Evolutionary conservation across 2,888 invertebrate genomes (phyloP).

Genomic region (Stramonita haemastoma): DNA sequence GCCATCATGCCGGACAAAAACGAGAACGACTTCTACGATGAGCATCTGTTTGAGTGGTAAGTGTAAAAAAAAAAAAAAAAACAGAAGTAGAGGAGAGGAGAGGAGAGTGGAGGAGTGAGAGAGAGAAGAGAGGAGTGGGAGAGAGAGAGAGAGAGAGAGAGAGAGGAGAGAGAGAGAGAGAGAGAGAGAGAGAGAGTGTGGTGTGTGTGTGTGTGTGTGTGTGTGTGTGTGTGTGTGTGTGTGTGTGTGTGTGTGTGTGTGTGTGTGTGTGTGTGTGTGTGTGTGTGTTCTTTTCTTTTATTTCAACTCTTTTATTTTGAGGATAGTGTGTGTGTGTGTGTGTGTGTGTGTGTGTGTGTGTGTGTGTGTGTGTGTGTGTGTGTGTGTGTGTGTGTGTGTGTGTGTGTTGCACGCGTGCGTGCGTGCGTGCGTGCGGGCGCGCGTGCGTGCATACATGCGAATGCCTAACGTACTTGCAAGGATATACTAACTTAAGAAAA

Average conservation of each 20-base stretch:
- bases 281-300: not conserved
- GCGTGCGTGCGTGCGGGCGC: not conserved
- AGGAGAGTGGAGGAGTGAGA: no score
- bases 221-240: not conserved
- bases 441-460: not conserved
- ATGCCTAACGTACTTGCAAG: not conserved
- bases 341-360: not conserved
- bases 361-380: not conserved
- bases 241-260: not conserved
- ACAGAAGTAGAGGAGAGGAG: no score
- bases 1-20: constrained; percentile 5
- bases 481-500: no score
- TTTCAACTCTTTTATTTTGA: not conserved
- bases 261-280: not conserved
- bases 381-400: not conserved
- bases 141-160: no score
- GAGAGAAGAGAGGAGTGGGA: not conserved
- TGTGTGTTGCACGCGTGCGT: no score
- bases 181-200: no score
- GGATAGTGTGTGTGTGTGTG: no score
- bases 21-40: constrained; percentile 9
- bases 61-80: no score
- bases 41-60: not conserved
- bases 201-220: not conserved
- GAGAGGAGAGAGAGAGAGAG: no score